Evolutionary conservation across 1,140 invertebrate species (phyloP).

Genomic region (Bombus superbus): DNA sequence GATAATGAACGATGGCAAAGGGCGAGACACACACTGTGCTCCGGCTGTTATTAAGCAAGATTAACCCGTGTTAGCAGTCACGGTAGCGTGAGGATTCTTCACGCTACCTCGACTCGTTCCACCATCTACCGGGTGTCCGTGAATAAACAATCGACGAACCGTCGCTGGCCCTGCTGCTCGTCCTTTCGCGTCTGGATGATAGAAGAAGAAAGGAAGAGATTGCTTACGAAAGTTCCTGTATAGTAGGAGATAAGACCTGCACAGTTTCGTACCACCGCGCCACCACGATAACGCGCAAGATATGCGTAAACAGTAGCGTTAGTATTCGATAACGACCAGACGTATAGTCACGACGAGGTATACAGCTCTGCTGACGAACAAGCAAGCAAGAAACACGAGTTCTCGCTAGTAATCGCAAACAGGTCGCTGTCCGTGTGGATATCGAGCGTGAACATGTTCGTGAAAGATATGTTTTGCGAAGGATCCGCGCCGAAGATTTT

Average conservation of each 20-base stretch:
- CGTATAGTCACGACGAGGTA: slow-evolving; percentile 27
- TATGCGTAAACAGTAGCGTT: slow-evolving; percentile 57
- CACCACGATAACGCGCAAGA: slow-evolving; percentile 31
- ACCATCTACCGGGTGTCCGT: slow-evolving; percentile 50
- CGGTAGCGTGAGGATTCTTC: slow-evolving; percentile 60
- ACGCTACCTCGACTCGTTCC: slow-evolving; percentile 41
- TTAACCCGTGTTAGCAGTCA: slow-evolving; percentile 68
- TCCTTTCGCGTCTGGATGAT: neutral
- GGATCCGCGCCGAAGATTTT: too few species aligned
- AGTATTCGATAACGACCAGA: slow-evolving; percentile 50
- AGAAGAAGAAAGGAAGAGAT: neutral
- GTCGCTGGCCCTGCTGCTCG: neutral
- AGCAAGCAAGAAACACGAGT: slow-evolving; percentile 12
- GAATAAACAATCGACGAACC: neutral
- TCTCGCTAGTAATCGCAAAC: neutral
- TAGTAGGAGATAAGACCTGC: slow-evolving; percentile 16
- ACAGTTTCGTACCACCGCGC: slow-evolving; percentile 2
- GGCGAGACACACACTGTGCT: slow-evolving; percentile 54
- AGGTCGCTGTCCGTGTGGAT: too few species aligned
- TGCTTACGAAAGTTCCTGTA: neutral
- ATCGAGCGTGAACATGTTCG: neutral
- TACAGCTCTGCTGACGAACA: slow-evolving; percentile 5
- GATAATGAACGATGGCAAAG: slow-evolving; percentile 62
- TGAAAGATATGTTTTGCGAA: too few species aligned
- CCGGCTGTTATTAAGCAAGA: slow-evolving; percentile 66